Conservation (phyloP, 2,888 invertebrate genomes). For the Diplolepis rosae region DNA sequence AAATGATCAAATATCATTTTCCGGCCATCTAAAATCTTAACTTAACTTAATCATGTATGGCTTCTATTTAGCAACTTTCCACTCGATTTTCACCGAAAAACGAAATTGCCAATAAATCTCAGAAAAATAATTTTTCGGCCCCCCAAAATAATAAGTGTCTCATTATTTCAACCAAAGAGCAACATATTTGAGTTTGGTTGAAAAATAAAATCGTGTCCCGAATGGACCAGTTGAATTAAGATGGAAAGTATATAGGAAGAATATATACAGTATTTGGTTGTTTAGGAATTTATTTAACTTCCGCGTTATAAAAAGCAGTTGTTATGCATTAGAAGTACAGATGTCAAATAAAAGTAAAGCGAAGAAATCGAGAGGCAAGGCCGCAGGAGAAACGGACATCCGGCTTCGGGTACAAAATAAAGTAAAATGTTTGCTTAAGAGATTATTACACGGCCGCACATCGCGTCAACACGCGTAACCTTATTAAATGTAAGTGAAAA, state of each 20-base stretch:
- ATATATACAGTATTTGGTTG: background rate
- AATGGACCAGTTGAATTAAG: too few species aligned
- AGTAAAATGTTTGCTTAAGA: background rate
- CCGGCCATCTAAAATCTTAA: too few species aligned
- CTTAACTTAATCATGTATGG: too few species aligned
- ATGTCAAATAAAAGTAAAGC: conserved; percentile 1
- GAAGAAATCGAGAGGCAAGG: conserved; percentile 14
- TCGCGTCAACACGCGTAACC: conserved; percentile 68
- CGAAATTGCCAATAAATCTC: too few species aligned
- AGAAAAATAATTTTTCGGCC: too few species aligned
- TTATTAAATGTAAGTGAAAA: conserved; percentile 43
- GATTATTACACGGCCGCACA: conserved; percentile 68
- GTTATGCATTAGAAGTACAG: background rate
- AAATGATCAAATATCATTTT: too few species aligned
- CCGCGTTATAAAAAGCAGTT: background rate
- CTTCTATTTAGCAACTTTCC: too few species aligned
- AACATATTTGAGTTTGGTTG: too few species aligned
- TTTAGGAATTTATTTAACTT: background rate
- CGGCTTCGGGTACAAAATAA: conserved; percentile 3
- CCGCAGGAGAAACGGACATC: conserved; percentile 8
- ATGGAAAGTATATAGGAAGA: background rate
- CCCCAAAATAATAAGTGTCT: background rate
- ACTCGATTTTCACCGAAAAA: too few species aligned
- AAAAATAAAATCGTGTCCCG: too few species aligned
- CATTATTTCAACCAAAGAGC: too few species aligned